Evolutionary conservation across 1,140 invertebrate genomes (phyloP).

Genomic region (Nephila pilipes): DNA sequence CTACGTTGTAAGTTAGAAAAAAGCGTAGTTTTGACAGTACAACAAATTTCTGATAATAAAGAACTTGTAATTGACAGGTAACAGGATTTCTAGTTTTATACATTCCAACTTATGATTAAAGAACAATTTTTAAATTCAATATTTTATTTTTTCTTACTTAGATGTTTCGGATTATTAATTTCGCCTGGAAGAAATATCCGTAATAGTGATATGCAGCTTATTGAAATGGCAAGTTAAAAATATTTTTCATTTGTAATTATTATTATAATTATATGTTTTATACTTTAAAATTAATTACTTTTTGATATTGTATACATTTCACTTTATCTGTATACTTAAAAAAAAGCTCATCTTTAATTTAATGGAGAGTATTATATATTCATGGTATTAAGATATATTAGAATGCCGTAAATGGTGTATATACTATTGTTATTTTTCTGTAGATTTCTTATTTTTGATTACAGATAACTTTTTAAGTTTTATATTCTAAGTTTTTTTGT

Average conservation of each 20-base stretch:
- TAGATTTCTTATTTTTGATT: no score
- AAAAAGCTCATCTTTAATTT: neutral
- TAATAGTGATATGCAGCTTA: constrained; percentile 96
- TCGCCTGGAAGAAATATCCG: constrained; percentile 96
- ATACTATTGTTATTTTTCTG: no score
- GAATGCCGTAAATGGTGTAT: no score
- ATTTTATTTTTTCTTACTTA: constrained; percentile 81
- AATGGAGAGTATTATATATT: neutral
- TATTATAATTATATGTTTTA: no score
- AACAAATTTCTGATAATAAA: constrained; percentile 86
- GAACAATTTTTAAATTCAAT: neutral
- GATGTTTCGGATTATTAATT: constrained; percentile 97
- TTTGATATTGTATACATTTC: no score
- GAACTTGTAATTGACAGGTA: constrained; percentile 82
- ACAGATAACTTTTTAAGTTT: no score
- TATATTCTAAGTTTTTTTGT: no score
- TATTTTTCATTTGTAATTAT: neutral
- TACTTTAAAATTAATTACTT: no score
- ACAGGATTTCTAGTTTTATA: neutral
- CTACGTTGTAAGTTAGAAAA: constrained; percentile 94
- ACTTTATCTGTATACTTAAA: no score
- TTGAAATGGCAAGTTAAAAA: constrained; percentile 90
- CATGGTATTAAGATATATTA: no score
- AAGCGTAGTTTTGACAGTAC: constrained; percentile 93
- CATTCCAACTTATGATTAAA: neutral